Conservation (phyloP, 2,888 invertebrate species). For the Acanthoscelides obtectus region DNA sequence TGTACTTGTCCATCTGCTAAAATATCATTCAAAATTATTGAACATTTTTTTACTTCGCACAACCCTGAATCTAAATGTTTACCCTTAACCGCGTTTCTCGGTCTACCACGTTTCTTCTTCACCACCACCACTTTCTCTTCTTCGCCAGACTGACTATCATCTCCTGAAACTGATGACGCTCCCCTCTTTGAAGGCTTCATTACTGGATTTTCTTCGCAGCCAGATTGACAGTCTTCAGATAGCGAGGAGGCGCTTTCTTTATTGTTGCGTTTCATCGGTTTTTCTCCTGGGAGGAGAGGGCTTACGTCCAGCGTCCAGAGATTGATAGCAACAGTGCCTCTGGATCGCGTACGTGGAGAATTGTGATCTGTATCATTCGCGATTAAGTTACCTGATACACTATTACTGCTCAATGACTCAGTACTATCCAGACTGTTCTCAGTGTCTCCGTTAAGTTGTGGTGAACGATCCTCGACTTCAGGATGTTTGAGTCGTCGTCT, state of each 20-base stretch:
- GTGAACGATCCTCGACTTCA: constrained; percentile 6
- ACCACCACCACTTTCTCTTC: constrained; percentile 9
- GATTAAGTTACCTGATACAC: constrained; percentile 10
- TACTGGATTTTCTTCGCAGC: constrained; percentile 9
- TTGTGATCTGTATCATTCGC: constrained; percentile 42
- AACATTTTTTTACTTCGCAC: constrained; percentile 32
- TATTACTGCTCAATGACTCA: constrained; percentile 19
- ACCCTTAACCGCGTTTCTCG: not conserved
- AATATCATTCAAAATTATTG: constrained; percentile 39
- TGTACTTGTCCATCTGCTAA: constrained; percentile 25
- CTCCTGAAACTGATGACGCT: constrained; percentile 21
- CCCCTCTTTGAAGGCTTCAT: constrained; percentile 9
- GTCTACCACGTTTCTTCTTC: constrained; percentile 6
- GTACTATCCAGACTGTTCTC: constrained; percentile 20
- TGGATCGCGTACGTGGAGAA: constrained; percentile 69
- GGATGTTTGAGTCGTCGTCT: constrained; percentile 3
- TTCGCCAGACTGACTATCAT: constrained; percentile 20
- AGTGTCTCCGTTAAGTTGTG: constrained; percentile 12
- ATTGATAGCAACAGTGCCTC: constrained; percentile 78
- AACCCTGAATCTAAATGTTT: constrained; percentile 4
- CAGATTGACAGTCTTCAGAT: constrained; percentile 20
- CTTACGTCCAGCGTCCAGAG: constrained; percentile 75
- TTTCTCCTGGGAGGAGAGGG: constrained; percentile 58
- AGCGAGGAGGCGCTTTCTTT: constrained; percentile 13
- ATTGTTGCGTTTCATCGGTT: constrained; percentile 35